Conservation (phyloP, 2,888 invertebrate species). For the Atrina japonica region DNA sequence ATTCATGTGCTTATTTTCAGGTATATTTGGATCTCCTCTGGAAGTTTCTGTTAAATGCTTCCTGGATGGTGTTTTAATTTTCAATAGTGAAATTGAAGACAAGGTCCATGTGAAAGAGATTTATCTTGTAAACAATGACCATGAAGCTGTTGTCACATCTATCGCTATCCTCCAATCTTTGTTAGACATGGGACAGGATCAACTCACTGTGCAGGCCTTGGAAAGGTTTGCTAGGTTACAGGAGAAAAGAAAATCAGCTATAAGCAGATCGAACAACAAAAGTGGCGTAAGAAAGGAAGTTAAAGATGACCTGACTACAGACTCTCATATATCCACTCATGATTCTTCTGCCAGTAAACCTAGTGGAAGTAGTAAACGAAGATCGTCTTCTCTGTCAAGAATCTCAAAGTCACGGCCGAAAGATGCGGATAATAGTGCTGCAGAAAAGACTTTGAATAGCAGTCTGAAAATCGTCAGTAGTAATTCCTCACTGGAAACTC, state of each 20-base stretch:
- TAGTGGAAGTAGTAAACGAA: neutral
- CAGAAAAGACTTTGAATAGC: neutral
- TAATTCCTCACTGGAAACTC: constrained; percentile 1
- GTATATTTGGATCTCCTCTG: constrained; percentile 54
- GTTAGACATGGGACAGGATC: constrained; percentile 38
- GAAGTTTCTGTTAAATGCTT: constrained; percentile 56
- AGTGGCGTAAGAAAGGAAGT: neutral
- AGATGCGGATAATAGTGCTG: neutral
- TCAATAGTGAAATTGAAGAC: constrained; percentile 25
- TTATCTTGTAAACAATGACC: constrained; percentile 52
- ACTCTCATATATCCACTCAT: neutral
- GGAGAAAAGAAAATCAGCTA: constrained; percentile 16
- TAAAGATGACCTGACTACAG: constrained; percentile 11
- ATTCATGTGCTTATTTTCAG: constrained; percentile 35
- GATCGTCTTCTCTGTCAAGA: constrained; percentile 30
- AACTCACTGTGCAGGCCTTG: constrained; percentile 22
- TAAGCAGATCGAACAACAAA: neutral
- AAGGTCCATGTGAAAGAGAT: constrained; percentile 44
- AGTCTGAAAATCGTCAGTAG: constrained; percentile 4
- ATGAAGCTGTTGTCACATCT: constrained; percentile 49
- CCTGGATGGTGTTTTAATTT: constrained; percentile 54
- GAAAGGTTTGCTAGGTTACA: constrained; percentile 14
- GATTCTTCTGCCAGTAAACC: neutral
- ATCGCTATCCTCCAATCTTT: constrained; percentile 46
- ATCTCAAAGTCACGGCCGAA: neutral